Percentiles rank a stretch among this genome's conserved stretches.
These are phyloP conservation scores for Chiloscyllium plagiosum DNA, from an alignment of 2,113 vertebrate genomes.

Conservation along the genomic window DNA sequence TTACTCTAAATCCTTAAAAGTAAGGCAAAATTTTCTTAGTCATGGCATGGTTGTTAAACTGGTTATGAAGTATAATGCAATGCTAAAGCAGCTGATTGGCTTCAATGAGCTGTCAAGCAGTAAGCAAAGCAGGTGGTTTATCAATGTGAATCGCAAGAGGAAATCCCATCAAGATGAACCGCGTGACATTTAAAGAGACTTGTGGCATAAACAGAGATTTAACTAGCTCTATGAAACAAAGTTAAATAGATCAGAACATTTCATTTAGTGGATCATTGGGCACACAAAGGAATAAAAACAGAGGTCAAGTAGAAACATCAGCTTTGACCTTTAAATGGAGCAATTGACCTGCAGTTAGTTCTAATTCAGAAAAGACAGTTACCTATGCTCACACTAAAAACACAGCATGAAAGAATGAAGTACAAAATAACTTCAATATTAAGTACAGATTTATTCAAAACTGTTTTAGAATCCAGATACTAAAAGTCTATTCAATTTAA, in stretches of 20 bases:
- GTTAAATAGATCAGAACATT: neutral
- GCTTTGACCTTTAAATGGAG: neutral
- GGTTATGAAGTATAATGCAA: neutral
- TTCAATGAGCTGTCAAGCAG: neutral
- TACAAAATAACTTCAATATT: neutral
- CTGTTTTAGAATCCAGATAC: neutral
- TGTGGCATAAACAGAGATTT: neutral
- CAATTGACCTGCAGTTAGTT: neutral
- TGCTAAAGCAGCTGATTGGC: neutral
- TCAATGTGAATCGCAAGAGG: neutral
- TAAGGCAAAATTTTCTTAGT: neutral
- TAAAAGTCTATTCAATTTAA: neutral
- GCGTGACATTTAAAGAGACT: neutral
- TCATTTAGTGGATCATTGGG: neutral
- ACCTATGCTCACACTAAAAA: neutral
- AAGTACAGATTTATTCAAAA: neutral
- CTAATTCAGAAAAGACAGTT: neutral
- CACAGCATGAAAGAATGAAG: neutral
- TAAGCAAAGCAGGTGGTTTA: neutral
- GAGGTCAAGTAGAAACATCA: neutral
- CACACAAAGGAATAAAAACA: neutral
- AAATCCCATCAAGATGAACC: neutral
- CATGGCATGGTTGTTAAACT: neutral
- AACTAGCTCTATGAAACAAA: neutral
- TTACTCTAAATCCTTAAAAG: neutral